Evolutionary conservation across 2,888 invertebrate species (phyloP), one percentile per base, ranked within the genome.

Genomic region (Crocallis elinguaria): DNA sequence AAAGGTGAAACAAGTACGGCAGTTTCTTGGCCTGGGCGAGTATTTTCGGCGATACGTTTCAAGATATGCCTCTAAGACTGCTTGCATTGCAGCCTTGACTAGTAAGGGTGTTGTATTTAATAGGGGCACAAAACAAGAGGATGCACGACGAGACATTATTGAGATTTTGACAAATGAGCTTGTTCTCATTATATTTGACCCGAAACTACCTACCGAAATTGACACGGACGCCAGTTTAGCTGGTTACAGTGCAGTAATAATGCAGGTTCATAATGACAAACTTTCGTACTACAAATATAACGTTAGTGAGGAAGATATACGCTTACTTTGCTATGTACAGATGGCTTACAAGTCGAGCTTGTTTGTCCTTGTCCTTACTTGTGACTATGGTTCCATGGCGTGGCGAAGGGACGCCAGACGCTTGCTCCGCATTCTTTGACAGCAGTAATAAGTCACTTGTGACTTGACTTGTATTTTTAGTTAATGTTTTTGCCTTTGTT

Each of bases 291-390:
- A 60, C 12, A 21, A 33, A 5, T 52, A 45, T 9, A 12, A n/a
- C 2, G 48, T 55, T 0, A 36, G 48, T 0, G 72, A 69, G 0
- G 67, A 67, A 30, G 32, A 64, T 0, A 0, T 65, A 0, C 29
- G 64, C 0, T 17, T 64, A 0, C 23, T 70, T 0, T 71, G 69
- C 38, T 71, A 39, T 11, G 49, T 72, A 0, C 70, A 72, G 0
- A 74, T 63, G 16, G 71, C 67, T 0, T 55, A 66, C 37, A 25
- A 71, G 0, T 45, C 72, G 0, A 72, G 72, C 19, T 13, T 70
- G 0, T 32, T 72, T 13, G 68, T 0, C 32, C 68, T 0, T 74
- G 71, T 41, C 69, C 71, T 11, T 62, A 64, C 14, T 5, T 5
- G 19, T 4, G 19, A 4, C 3, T 19, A 19, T 19, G 19, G 19